phyloP scores from a whole-genome alignment of 2,888 invertebrate species.

The Morpho achilles region DNA sequence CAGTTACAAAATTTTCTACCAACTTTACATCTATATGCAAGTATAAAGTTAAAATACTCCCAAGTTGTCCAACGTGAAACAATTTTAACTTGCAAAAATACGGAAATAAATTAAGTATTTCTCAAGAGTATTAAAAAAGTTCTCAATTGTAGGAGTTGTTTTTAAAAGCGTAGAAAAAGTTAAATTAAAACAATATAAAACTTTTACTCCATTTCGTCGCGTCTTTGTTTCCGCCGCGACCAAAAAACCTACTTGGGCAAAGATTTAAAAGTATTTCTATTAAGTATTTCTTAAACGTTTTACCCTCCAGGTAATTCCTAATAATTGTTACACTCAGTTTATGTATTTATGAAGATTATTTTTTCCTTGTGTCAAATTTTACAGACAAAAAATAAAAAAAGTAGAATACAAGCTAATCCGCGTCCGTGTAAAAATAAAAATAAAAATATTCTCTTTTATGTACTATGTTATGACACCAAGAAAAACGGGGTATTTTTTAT shows the following conservation, averaged over 20 bases:
- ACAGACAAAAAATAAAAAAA: no score
- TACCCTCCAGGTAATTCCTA: no score
- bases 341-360: no score
- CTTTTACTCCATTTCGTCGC: conserved; percentile 20
- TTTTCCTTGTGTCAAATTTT: no score
- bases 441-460: no score
- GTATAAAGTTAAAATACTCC: conserved; percentile 3
- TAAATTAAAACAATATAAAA: conserved; percentile 22
- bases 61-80: conserved; percentile 8
- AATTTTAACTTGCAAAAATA: conserved; percentile 19
- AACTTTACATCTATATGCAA: background rate
- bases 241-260: background rate
- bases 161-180: conserved; percentile 23
- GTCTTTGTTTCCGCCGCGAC: conserved; percentile 8
- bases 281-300: no score
- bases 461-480: no score
- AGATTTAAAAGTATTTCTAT: background rate
- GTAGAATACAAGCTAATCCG: no score
- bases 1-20: background rate
- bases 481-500: no score
- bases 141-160: conserved; percentile 14
- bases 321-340: no score
- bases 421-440: no score
- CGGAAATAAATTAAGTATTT: conserved; percentile 23
- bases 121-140: conserved; percentile 25